These are phyloP conservation scores for Sebastes oblongus DNA, from an alignment of 2,797 vertebrate genomes.

Conservation along the genomic window DNA sequence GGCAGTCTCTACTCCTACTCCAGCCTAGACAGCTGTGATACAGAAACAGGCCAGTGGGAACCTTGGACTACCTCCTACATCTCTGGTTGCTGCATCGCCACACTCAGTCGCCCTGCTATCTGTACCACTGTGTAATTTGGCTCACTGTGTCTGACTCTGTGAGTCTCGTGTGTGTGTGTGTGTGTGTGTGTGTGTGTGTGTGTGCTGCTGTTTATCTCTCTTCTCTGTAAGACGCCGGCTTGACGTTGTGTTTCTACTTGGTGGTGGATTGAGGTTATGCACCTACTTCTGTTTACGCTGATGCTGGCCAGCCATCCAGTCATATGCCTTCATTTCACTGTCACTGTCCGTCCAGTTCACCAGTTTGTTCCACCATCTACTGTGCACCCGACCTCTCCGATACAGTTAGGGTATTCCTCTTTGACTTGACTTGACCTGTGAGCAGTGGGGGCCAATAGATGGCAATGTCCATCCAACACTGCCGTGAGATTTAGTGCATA, in stretches of 20 bases:
- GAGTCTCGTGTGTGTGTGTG: background rate
- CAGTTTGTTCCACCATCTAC: fast-evolving
- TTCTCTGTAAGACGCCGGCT: conserved; percentile 24
- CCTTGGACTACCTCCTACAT: background rate
- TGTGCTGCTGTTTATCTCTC: conserved; percentile 24
- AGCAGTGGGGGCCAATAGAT: conserved; percentile 31
- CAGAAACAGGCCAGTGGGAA: conserved; percentile 22
- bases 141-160: background rate
- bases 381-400: background rate
- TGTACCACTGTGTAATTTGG: conserved; percentile 14
- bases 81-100: conserved; percentile 15
- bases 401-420: background rate
- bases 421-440: background rate
- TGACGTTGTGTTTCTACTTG: background rate
- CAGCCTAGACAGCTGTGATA: conserved; percentile 1
- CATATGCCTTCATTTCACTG: background rate
- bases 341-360: background rate
- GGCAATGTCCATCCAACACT: conserved; percentile 31
- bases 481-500: too few species aligned
- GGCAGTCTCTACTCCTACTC: conserved; percentile 1
- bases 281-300: conserved; percentile 5
- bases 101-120: conserved; percentile 27
- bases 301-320: background rate
- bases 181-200: background rate
- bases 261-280: conserved; percentile 27